These are phyloP conservation scores for Drosophila peninsularis DNA, from an alignment of 2,888 invertebrate genomes.

Conservation along the genomic window DNA sequence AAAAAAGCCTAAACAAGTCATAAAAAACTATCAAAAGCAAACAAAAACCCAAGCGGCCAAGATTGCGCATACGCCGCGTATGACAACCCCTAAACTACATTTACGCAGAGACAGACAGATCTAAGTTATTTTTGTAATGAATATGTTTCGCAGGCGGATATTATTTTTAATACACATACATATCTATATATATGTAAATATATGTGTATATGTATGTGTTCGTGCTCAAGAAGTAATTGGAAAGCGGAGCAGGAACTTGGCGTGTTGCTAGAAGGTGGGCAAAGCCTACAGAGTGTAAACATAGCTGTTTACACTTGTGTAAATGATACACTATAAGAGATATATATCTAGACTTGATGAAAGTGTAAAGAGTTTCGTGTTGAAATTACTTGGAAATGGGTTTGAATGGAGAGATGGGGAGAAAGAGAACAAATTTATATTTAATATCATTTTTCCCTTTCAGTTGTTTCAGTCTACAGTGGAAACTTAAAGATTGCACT, in stretches of 20 bases:
- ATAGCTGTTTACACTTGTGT: background rate
- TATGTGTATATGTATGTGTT: background rate
- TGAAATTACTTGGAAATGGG: background rate
- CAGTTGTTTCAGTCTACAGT: background rate
- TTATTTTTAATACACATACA: slow-evolving; percentile 5
- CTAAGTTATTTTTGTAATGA: slow-evolving; percentile 27
- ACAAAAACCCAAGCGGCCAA: slow-evolving; percentile 29
- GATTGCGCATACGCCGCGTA: slow-evolving; percentile 55
- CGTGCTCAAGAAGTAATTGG: slow-evolving; percentile 27
- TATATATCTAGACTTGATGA: background rate
- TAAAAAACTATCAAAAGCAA: slow-evolving; percentile 26
- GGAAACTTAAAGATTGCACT: background rate
- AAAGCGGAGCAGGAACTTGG: slow-evolving; percentile 39
- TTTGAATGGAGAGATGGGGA: background rate
- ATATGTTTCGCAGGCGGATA: slow-evolving; percentile 32
- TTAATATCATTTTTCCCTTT: background rate
- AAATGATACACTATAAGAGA: background rate
- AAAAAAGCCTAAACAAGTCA: slow-evolving; percentile 70
- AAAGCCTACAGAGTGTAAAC: slow-evolving; percentile 8
- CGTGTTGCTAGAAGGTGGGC: slow-evolving; percentile 26
- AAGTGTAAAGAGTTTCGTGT: background rate
- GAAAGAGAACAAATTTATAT: background rate
- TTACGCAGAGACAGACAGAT: background rate
- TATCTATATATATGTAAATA: background rate
- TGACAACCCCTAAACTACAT: slow-evolving; percentile 22